These are phyloP conservation scores for Sitophilus oryzae DNA, from an alignment of 1,140 invertebrate genomes.

Conservation along the genomic window DNA sequence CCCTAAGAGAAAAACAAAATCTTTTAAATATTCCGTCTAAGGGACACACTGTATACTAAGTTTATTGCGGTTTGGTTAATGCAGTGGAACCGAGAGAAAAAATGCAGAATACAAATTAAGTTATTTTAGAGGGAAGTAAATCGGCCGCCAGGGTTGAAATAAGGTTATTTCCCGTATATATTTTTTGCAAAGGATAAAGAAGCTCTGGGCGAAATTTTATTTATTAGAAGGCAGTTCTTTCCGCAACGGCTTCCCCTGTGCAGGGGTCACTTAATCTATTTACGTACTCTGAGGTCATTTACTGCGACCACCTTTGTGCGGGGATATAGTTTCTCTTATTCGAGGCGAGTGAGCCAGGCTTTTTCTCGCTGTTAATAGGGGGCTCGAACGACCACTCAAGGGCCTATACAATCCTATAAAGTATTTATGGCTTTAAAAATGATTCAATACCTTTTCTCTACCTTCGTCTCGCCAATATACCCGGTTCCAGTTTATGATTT, in stretches of 20 bases:
- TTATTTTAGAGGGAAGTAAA: background rate
- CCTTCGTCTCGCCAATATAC: no score
- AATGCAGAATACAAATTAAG: background rate
- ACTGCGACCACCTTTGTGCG: background rate
- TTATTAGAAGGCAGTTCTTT: conserved; percentile 1
- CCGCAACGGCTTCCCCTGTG: conserved; percentile 1
- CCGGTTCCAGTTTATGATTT: no score
- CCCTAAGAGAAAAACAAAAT: no score
- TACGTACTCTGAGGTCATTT: conserved; percentile 4
- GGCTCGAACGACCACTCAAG: background rate
- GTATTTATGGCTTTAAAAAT: background rate
- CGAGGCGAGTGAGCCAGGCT: background rate
- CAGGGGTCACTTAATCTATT: conserved; percentile 4
- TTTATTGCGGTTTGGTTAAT: background rate
- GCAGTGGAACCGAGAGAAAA: background rate
- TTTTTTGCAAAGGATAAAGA: background rate
- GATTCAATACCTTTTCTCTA: background rate
- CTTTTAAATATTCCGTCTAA: no score
- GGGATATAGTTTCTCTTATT: background rate
- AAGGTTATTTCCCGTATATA: conserved; percentile 6
- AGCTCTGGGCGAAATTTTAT: conserved; percentile 3
- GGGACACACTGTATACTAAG: no score
- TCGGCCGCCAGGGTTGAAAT: background rate
- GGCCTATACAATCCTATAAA: background rate
- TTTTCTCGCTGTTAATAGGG: background rate